Evolutionary conservation across 2,888 invertebrate species (phyloP), one percentile per base, ranked within the genome.

Genomic region (Netelia inedita): DNA sequence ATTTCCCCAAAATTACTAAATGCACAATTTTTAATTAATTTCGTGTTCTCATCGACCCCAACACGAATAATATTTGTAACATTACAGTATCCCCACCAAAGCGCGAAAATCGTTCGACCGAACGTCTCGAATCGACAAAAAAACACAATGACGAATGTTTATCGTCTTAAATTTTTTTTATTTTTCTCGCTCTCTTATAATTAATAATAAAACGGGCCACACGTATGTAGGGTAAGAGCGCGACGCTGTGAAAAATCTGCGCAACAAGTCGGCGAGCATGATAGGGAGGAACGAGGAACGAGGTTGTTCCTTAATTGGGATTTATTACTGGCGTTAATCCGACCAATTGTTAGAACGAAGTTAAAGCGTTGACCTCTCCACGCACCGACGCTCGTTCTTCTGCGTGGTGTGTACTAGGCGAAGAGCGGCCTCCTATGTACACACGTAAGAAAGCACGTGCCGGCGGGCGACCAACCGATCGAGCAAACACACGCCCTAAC

Each of bases 291-390:
- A 21, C 50, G 55, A 63, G 43, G 69, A 19, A 55, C 57, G 73
- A 66, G 84, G 83, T 84, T 85, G 82, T 86, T 76, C 85, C 85
- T 87, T 90, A 92, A 92, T 92, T 92, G 89, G 89, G 91, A 92
- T 92, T 92, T 92, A 92, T 92, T 90, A 88, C 90, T 88, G 89
- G 89, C 89, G 91, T 92, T 92, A 91, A 92, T 89, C 90, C 87
- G 79, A 79, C 87, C 92, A 92, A 92, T 92, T 92, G 92, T 87
- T 88, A 80, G 92, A 92, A 92, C 88, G 87, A 92, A 92, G 92
- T 92, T 92, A 92, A 92, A 91, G 88, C 91, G 88, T 91, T 92
- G 92, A 92, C 92, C 92, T 89, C 90, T 69, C 88, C 89, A 35
- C 88, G 68, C 57, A 16, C n/a, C 46, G 78, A 63, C 55, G 72